These are phyloP conservation scores for Isurus oxyrinchus DNA, from an alignment of 2,113 vertebrate species.

Conservation along the genomic window DNA sequence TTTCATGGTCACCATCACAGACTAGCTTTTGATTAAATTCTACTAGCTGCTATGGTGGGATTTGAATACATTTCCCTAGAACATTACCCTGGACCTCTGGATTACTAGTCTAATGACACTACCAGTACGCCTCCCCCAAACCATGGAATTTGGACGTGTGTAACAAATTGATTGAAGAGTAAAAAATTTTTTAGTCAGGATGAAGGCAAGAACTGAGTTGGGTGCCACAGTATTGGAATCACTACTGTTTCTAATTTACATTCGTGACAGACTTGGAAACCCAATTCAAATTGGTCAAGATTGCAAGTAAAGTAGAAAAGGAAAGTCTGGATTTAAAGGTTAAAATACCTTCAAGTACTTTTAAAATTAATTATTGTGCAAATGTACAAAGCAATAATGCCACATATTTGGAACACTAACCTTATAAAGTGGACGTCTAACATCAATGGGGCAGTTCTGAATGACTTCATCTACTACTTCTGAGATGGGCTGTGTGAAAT, in stretches of 20 bases:
- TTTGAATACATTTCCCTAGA: too few relatives aligned
- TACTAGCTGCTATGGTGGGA: too few relatives aligned
- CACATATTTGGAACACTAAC: slow-evolving; percentile 51
- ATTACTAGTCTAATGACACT: too few relatives aligned
- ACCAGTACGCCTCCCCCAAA: too few relatives aligned
- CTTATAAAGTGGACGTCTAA: slow-evolving; percentile 95
- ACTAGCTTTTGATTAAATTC: too few relatives aligned
- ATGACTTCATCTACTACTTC: slow-evolving; percentile 99
- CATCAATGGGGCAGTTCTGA: slow-evolving; percentile 97
- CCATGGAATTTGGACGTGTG: neutral
- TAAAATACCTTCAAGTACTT: neutral
- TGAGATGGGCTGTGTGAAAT: slow-evolving; percentile 96
- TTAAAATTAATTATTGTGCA: neutral
- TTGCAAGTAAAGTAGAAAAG: neutral
- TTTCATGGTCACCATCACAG: too few relatives aligned
- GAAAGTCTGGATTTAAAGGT: neutral
- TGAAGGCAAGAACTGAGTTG: neutral
- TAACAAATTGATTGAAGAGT: neutral
- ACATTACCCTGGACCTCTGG: too few relatives aligned
- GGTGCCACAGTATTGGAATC: neutral
- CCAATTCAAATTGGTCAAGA: neutral
- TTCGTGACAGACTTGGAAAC: neutral
- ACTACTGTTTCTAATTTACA: neutral
- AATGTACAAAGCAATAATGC: neutral
- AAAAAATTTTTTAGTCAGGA: neutral